A percentile compares a stretch with the other conserved stretches of the same genome.
phyloP scores from a whole-genome alignment of 2,113 vertebrate species.

The Sinocyclocheilus anshuiensis region DNA sequence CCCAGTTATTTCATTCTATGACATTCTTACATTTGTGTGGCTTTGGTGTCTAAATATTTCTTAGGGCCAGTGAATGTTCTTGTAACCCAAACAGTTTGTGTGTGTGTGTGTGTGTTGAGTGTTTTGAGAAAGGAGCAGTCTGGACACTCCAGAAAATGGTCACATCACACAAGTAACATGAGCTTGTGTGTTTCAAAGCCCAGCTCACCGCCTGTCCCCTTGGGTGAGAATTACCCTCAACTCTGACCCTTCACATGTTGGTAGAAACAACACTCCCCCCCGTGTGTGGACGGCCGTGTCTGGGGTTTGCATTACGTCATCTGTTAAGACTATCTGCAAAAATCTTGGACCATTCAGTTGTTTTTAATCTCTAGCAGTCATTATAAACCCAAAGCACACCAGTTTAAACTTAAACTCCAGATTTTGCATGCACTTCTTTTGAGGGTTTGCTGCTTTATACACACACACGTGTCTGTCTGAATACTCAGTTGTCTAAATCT shows the following conservation, averaged over 20 bases:
- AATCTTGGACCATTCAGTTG: not conserved
- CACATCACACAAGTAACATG: conserved; percentile 50
- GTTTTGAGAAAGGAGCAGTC: not conserved
- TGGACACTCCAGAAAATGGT: conserved; percentile 20
- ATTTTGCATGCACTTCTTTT: not conserved
- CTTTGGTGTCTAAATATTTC: not conserved
- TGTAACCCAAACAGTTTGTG: not conserved
- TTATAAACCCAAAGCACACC: not conserved
- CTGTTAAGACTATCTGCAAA: not conserved
- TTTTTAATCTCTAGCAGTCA: not conserved
- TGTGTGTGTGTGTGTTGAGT: not conserved
- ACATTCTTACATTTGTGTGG: not conserved
- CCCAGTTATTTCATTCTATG: no score
- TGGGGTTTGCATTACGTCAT: conserved; percentile 48
- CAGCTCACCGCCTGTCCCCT: conserved; percentile 44
- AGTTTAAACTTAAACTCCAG: not conserved
- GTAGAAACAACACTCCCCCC: conserved; percentile 38
- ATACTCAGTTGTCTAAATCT: not conserved
- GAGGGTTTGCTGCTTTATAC: not conserved
- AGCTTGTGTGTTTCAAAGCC: conserved; percentile 56
- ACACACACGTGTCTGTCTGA: not conserved
- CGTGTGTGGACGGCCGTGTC: conserved; percentile 14
- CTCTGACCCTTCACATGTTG: conserved; percentile 50
- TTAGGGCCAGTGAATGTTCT: not conserved
- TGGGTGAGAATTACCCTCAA: conserved; percentile 54